Evolutionary conservation across 2,113 vertebrate species (phyloP), one percentile per base, ranked within the genome.

Genomic region (Lepus europaeus): DNA sequence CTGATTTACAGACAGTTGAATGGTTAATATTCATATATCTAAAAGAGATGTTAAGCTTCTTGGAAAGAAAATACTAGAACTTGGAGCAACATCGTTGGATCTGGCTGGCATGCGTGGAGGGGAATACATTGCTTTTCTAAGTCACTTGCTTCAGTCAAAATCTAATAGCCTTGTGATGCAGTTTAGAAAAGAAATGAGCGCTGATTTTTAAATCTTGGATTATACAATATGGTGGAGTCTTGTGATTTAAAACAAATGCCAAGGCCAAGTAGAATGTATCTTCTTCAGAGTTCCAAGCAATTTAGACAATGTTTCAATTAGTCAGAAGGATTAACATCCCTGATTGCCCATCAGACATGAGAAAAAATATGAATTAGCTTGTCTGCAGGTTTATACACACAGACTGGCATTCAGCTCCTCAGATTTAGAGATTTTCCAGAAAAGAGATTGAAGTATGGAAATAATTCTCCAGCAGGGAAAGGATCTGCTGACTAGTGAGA

Each of bases 251-350:
- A 90, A 59, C 45, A 93, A 88, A 89, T 88, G 69, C 45, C 73
- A 93, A 92, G 77, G 20, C 85, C 93, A 95, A 88, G 64, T 88
- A 90, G 19, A 83, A 81, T 68, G 20, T 5, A n/a, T 91, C 29
- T 86, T 94, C 53, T 90, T 31, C 66, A 89, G 79, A 76, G 93
- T 83, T 31, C 78, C 23, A 83, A 88, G 76, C 83, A 74, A 86
- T 96, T 97, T 93, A 79, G 27, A 95, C 80, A 93, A 97, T 27
- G 33, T 78, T 95, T 93, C 59, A 92, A 8, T 97, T 95, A 93
- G 36, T 95, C 80, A 89, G 36, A 84, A 96, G 73, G 63, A 39
- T 94, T 94, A 80, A 63, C 25, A n/a, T n/a, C 72, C 36, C 69
- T 96, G 79, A 94, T 90, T 95, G 51, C 83, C 49, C 39, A 29